Base-by-base conservation (phyloP, 1,140 invertebrate genomes). In the Ectropis grisescens region DNA sequence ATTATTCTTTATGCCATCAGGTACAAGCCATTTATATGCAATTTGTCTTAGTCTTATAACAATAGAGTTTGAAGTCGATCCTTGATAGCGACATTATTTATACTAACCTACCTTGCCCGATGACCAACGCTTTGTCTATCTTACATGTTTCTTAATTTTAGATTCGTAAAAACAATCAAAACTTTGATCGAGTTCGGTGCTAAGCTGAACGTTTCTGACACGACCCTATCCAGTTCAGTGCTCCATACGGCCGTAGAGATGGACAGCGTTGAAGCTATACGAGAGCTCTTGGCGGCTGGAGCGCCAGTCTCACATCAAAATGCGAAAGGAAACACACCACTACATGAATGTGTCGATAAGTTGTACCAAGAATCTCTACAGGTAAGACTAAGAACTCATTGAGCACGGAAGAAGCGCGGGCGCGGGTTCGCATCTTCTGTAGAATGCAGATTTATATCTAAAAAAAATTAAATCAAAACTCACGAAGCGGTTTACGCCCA, bases 191-290 rank as follows among this genome's bases (percentile, higher is more conserved):
- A 47, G 2, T 45, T 38, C 2, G 48, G 43, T 2, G 38, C 30
- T 14, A 41, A 37, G 19, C 29, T 45, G 13, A n/a, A 37, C 13
- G 30, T 22, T n/a, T 19, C 28, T 26, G 9, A 22, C 2, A 10
- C 12, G 0, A 29, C 15, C 4, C 27, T 12, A 2, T 2, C 38
- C 3, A 23, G 38, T 13, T 85, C 85, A 7, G 80, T 85, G 29
- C 54, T 88, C n/a, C 85, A 87, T 40, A 67, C 84, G 27, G 85
- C 86, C n/a, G 84, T 84, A 22, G 67, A 62, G 33, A 47, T 71
- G 9, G 72, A 82, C 6, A 79, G 81, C 30, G 44, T 66, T 5
- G 69, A 76, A n/a, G 82, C 80, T 29, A 75, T 85, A 2, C 58
- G 74, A 33, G 42, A 65, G 9, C 54, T 86, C n/a, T 43, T 86